Conservation (phyloP, 2,797 vertebrate genomes). For the Setipinna tenuifilis region DNA sequence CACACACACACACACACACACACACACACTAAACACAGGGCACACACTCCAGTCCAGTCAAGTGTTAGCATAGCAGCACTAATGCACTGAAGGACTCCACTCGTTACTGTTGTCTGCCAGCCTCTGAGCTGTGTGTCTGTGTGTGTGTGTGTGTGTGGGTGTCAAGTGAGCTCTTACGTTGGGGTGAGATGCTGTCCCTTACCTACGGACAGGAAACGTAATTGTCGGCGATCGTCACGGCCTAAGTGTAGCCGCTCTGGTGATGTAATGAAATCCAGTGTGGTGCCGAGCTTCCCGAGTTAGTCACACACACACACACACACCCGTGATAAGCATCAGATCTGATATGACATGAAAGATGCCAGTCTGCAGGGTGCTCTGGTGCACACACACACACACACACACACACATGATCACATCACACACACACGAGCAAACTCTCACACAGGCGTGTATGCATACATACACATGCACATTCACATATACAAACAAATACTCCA, state of each 20-base stretch:
- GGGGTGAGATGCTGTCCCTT: not conserved
- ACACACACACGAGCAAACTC: not conserved
- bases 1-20: too few relatives aligned
- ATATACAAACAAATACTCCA: too few relatives aligned
- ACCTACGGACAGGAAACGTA: conserved; percentile 2
- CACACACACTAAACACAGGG: too few relatives aligned
- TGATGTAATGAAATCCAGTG: not conserved
- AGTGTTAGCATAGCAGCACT: too few relatives aligned
- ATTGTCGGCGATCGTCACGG: conserved; percentile 5
- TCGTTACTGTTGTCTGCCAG: too few relatives aligned
- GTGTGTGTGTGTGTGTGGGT: too few relatives aligned
- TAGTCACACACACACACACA: conserved; percentile 4
- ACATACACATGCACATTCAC: not conserved
- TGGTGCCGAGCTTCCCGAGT: not conserved
- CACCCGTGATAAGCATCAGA: not conserved
- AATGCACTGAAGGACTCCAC: too few relatives aligned
- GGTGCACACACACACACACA: not conserved
- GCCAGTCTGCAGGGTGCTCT: conserved; percentile 4
- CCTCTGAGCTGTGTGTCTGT: too few relatives aligned
- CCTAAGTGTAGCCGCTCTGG: not conserved
- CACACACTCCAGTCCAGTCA: too few relatives aligned
- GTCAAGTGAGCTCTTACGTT: not conserved
- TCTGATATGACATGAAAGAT: conserved; percentile 18
- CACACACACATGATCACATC: not conserved
- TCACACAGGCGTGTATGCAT: not conserved